These are phyloP conservation scores for Megaceryle maxima DNA, from an alignment of 2,113 vertebrate genomes.

Conservation along the genomic window DNA sequence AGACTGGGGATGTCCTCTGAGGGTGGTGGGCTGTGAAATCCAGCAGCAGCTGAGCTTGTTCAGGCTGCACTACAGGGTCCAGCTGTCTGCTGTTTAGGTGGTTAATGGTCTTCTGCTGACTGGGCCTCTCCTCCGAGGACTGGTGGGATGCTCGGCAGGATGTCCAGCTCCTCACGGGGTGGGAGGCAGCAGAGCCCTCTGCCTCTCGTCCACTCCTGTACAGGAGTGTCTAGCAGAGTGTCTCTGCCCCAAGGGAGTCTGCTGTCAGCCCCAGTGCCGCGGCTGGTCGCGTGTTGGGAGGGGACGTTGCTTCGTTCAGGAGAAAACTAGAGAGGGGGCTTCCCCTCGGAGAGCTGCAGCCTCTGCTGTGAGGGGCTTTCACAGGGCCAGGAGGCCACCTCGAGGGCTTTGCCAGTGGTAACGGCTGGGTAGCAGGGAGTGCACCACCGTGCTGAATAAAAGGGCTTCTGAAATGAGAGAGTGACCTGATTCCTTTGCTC, in stretches of 20 bases:
- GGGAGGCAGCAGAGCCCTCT: neutral
- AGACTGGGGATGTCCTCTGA: neutral
- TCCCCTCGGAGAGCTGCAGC: neutral
- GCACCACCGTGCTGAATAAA: neutral
- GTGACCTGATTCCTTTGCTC: neutral
- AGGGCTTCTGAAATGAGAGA: neutral
- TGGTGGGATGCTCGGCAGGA: accelerated
- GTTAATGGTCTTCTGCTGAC: neutral
- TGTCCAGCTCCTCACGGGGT: neutral
- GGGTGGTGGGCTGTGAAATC: neutral
- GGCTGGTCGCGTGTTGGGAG: neutral
- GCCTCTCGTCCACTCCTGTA: neutral
- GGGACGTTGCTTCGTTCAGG: neutral
- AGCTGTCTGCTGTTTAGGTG: neutral
- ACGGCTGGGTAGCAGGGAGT: neutral
- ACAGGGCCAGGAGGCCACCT: neutral
- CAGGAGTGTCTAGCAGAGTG: neutral
- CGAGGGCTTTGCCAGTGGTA: neutral
- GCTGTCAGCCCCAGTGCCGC: neutral
- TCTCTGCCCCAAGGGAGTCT: neutral
- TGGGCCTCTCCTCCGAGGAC: accelerated
- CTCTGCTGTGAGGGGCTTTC: neutral
- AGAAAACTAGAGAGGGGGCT: neutral
- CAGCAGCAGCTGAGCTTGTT: neutral
- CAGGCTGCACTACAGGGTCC: neutral